A percentile compares a stretch with the other conserved stretches of the same genome.
Evolutionary conservation across 2,113 vertebrate species (phyloP).

Genomic region (Myotis yumanensis): DNA sequence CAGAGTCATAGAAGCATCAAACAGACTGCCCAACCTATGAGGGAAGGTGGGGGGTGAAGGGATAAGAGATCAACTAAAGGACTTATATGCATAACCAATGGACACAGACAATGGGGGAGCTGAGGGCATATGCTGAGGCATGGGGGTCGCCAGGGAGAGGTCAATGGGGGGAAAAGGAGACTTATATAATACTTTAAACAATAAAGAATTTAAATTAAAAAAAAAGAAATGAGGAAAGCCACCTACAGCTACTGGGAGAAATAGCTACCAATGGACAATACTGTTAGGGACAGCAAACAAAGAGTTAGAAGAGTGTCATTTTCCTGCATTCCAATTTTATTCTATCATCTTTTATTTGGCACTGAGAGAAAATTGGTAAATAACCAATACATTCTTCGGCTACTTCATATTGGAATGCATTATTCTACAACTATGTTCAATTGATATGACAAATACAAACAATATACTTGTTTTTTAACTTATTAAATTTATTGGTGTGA

Average conservation of each 20-base stretch:
- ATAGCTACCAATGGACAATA: rapidly evolving
- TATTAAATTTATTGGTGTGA: no score
- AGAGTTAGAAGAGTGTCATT: rapidly evolving
- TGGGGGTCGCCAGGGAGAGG: no score
- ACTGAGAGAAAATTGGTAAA: not conserved
- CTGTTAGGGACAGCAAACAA: not conserved
- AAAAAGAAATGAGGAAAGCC: not conserved
- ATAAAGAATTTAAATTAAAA: no score
- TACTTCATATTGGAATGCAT: not conserved
- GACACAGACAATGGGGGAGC: no score
- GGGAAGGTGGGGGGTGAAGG: no score
- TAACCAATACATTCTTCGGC: not conserved
- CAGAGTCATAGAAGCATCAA: no score
- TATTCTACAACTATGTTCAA: not conserved
- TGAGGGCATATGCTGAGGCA: no score
- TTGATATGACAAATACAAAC: not conserved
- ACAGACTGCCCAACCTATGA: no score
- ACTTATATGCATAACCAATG: no score
- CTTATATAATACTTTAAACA: no score
- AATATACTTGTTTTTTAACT: not conserved
- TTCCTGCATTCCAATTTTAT: not conserved
- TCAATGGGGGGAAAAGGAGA: no score
- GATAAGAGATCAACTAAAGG: no score
- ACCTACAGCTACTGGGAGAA: not conserved
- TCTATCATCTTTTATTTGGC: not conserved